Percentiles rank a stretch among this genome's conserved stretches.
phyloP scores from a whole-genome alignment of 1,140 invertebrate genomes.

The Aricia agestis region DNA sequence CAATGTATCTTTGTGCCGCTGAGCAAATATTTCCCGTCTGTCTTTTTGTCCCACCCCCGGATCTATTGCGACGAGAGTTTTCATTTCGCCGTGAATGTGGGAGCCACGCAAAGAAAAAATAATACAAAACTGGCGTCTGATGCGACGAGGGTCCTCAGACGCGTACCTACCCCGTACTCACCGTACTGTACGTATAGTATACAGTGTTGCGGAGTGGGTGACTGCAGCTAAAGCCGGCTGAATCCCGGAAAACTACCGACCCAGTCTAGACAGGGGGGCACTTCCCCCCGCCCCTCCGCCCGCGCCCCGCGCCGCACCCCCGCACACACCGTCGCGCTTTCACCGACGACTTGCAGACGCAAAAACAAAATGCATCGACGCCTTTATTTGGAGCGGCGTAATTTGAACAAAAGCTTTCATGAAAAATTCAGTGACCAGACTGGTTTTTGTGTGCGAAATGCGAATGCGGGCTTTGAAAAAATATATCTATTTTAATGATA shows the following conservation, averaged over 20 bases:
- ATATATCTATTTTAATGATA: not conserved
- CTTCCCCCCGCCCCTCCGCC: conserved; percentile 49
- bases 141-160: conserved; percentile 68
- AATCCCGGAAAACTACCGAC: conserved; percentile 76
- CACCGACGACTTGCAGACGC: conserved; percentile 71
- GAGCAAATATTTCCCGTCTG: conserved; percentile 32
- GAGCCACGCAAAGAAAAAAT: conserved; percentile 52
- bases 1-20: not conserved
- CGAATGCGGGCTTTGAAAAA: not conserved
- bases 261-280: conserved; percentile 75
- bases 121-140: conserved; percentile 62
- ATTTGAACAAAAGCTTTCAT: conserved; percentile 47
- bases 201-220: conserved; percentile 66
- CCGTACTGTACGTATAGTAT: conserved; percentile 36
- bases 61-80: conserved; percentile 48
- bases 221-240: conserved; percentile 71
- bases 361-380: conserved; percentile 64
- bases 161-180: not conserved
- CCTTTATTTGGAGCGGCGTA: conserved; percentile 55
- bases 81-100: conserved; percentile 44
- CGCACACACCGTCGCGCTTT: conserved; percentile 59
- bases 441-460: not conserved
- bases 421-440: conserved; percentile 26
- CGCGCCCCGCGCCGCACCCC: conserved; percentile 27
- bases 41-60: conserved; percentile 43